Base-by-base conservation (phyloP, 2,797 vertebrate genomes). In the Anguilla anguilla region DNA sequence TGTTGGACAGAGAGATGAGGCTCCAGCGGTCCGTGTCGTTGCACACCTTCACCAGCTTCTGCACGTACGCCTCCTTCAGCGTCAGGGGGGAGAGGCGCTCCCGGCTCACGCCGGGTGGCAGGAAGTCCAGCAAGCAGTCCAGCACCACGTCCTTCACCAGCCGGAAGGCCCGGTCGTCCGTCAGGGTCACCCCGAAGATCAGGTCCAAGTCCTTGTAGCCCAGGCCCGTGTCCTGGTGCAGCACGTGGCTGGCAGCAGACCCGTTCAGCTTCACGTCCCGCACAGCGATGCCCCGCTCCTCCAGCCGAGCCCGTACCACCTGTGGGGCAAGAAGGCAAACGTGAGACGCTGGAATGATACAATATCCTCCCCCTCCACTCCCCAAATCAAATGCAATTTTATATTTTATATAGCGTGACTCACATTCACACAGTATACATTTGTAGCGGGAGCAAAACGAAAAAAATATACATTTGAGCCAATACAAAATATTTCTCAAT, bases 11-110 rank as follows among this genome's bases (percentile, higher is more conserved):
- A 0, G 98, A 99, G 90, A 99, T 99, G 93, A 99, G 98, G 95
- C 98, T 99, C 98, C 98, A 99, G 93, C 97, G 97, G 93, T 99
- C 98, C 0, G 96, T 96, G 90, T 99, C 98, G 0, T 98, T 99
- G 92, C 97, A 98, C 51, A 99, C 98, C 93, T 99, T 99, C 88
- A 99, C 98, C 89, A 99, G 95, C 95, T 99, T 99, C 95, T 99
- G 98, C 88, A 99, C 97, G 0, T 99, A 99, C 0, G 96, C 98
- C 91, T 99, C 98, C 92, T 98, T 98, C 91, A 99, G 96, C 0
- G 98, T 98, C 92, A 98, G 89, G 0, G 98, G 96, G 0, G 97
- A 96, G 93, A 99, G 98, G 92, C 98, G 98, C 88, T 98, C 97
- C 89, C 97, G 97, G 88, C 96, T 98, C 91, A 99, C 97, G 0